These are phyloP conservation scores for Eudasyphora cyanicolor DNA, from an alignment of 2,888 invertebrate species.

Conservation along the genomic window DNA sequence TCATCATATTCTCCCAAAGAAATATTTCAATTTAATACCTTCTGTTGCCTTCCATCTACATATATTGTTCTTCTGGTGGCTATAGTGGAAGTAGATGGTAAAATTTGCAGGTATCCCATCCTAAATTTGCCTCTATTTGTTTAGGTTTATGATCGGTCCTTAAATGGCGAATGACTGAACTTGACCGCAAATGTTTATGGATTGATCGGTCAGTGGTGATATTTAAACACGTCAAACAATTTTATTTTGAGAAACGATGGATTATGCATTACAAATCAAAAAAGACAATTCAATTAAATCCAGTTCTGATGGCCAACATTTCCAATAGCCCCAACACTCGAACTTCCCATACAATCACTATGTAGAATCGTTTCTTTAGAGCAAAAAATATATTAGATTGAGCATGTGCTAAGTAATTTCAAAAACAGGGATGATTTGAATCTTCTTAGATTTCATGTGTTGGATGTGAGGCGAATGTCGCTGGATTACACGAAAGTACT, in stretches of 20 bases:
- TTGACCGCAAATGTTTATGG: conserved; percentile 46
- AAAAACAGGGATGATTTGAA: no score
- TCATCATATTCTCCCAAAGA: conserved; percentile 55
- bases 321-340: no score
- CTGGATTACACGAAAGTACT: no score
- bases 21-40: conserved; percentile 64
- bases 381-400: no score
- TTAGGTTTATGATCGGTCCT: not conserved
- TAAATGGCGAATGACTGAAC: not conserved
- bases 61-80: no score
- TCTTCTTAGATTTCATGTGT: no score
- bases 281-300: conserved; percentile 59
- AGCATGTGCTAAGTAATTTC: no score
- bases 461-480: no score
- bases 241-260: conserved; percentile 30
- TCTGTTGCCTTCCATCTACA: conserved; percentile 38
- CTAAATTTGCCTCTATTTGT: conserved; percentile 16
- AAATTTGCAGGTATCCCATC: conserved; percentile 17
- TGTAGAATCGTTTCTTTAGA: no score
- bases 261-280: conserved; percentile 9
- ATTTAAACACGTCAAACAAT: conserved; percentile 60
- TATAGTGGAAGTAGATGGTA: not conserved
- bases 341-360: no score
- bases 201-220: conserved; percentile 17
- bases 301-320: not conserved